phyloP scores from a whole-genome alignment of 1,140 invertebrate genomes.

The Brachionus paranguensis region DNA sequence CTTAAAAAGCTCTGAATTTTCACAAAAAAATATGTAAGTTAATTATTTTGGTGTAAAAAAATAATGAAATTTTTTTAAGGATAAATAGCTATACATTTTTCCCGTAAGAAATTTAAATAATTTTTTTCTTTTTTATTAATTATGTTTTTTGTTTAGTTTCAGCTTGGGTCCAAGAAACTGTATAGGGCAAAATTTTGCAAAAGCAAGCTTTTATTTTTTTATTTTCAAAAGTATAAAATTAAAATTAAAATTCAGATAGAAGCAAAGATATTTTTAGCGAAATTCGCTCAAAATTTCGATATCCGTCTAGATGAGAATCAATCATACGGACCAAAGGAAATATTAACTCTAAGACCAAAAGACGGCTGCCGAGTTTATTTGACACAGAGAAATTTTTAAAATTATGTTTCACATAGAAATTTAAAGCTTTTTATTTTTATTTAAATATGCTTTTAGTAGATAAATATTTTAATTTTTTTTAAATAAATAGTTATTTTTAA shows the following conservation, averaged over 20 bases:
- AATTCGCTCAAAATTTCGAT: slow-evolving; percentile 38
- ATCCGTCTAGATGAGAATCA: slow-evolving; percentile 17
- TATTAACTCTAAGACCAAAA: slow-evolving; percentile 36
- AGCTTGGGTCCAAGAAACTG: slow-evolving; percentile 39
- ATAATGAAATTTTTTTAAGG: not conserved
- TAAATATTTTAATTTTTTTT: too few species aligned
- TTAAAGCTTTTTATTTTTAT: not conserved
- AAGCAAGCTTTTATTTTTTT: not conserved
- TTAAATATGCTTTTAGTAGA: too few species aligned
- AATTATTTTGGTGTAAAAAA: not conserved
- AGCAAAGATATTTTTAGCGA: slow-evolving; percentile 39
- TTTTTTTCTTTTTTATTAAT: not conserved
- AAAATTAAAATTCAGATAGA: slow-evolving; percentile 9
- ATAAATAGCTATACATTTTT: slow-evolving; percentile 37
- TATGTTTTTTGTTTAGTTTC: not conserved
- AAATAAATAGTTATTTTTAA: too few species aligned
- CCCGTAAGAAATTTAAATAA: not conserved
- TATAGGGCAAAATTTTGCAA: slow-evolving; percentile 40
- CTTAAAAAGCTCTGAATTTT: not conserved
- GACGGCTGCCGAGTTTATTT: slow-evolving; percentile 22
- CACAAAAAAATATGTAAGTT: not conserved
- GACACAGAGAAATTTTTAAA: not conserved
- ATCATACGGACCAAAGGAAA: slow-evolving; percentile 16
- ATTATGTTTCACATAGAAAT: not conserved
- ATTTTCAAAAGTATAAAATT: too few species aligned